Conservation (phyloP, 2,797 vertebrate genomes). For the Momotus momota region DNA sequence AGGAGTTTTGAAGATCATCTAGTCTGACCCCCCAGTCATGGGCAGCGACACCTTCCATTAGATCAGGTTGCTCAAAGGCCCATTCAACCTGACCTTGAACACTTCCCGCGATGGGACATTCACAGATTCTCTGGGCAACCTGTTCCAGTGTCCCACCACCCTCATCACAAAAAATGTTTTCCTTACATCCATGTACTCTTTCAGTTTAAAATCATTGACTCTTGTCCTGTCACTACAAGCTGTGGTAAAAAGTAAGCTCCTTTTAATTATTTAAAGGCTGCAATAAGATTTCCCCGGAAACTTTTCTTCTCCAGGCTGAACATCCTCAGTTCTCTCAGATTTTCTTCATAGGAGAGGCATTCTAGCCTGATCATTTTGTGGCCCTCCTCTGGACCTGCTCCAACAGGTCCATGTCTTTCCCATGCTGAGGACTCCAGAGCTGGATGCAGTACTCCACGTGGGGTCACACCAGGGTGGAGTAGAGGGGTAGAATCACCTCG, state of each 20-base stretch:
- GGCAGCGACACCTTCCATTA: background rate
- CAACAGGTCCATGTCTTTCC: background rate
- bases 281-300: background rate
- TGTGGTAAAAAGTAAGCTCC: background rate
- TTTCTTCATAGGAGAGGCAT: background rate
- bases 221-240: background rate
- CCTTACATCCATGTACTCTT: background rate
- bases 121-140: background rate
- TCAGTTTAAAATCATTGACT: background rate
- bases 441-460: background rate
- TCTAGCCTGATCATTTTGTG: background rate
- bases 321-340: background rate
- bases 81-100: background rate
- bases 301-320: background rate
- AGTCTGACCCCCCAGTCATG: background rate
- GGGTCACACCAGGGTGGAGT: background rate
- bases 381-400: background rate
- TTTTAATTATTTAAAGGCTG: background rate
- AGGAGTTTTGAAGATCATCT: background rate
- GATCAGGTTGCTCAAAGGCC: background rate
- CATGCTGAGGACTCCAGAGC: background rate
- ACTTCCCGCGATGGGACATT: accelerated
- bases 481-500: background rate
- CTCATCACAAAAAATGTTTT: background rate
- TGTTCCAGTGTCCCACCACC: background rate